Conservation (phyloP, 2,888 invertebrate genomes). For the Rotaria macrura region DNA sequence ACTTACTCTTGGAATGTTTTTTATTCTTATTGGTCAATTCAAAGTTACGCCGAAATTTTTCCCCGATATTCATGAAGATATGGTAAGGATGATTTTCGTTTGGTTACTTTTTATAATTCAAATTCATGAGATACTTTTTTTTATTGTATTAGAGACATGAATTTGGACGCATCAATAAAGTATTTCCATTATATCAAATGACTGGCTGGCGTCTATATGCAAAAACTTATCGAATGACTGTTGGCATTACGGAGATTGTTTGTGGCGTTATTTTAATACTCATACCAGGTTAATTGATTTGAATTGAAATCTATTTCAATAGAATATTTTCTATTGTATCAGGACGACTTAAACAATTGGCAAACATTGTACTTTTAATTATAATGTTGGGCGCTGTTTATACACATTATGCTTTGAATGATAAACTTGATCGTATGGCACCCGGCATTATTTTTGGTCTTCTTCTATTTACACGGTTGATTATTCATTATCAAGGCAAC, state of each 20-base stretch:
- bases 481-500: constrained; percentile 43
- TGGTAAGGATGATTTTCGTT: constrained; percentile 17
- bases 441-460: constrained; percentile 49
- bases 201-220: constrained; percentile 33
- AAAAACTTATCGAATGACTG: constrained; percentile 27
- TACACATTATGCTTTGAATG: constrained; percentile 55
- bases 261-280: constrained; percentile 24
- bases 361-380: constrained; percentile 70
- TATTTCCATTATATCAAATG: constrained; percentile 32
- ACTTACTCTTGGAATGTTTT: constrained; percentile 28
- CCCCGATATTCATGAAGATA: constrained; percentile 29
- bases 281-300: neutral
- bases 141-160: constrained; percentile 21
- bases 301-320: no score
- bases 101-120: neutral
- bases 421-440: constrained; percentile 47
- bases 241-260: constrained; percentile 24
- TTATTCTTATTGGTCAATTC: constrained; percentile 28
- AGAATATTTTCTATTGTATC: constrained; percentile 48
- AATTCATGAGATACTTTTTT: neutral
- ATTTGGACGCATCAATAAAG: constrained; percentile 32
- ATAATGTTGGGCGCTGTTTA: constrained; percentile 80
- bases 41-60: constrained; percentile 33
- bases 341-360: constrained; percentile 80
- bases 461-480: constrained; percentile 47